Base-by-base conservation (phyloP, 2,888 invertebrate genomes). In the Dicyrtomina minuta region DNA sequence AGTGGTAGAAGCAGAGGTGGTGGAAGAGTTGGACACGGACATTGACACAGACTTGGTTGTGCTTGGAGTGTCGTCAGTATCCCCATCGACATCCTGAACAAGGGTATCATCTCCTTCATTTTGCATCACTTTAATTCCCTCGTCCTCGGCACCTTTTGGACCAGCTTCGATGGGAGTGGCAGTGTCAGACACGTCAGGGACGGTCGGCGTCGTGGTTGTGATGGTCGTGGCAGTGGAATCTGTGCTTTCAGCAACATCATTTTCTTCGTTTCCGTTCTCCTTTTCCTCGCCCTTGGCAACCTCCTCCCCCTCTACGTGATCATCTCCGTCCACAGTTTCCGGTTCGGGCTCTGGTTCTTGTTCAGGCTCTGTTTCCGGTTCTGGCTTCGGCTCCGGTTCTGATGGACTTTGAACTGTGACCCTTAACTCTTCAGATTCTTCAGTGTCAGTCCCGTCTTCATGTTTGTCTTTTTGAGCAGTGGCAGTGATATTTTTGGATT, bases 81-180 rank as follows among this genome's bases (percentile, higher is more conserved):
- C 20, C 12, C 13, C 15, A 41, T 39, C 17, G 62, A 49, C 26
- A 22, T 20, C 51, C 26, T 53, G 46, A 53, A n/a, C n/a, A n/a
- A n/a, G n/a, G n/a, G n/a, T n/a, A 27, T 53, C 68, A 56, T 68
- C 51, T 49, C 46, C 62, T 15, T 66, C 44, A 43, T 24, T 58
- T 17, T 46, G 20, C n/a, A n/a, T n/a, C n/a, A n/a, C n/a, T n/a
- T n/a, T n/a, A n/a, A n/a, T n/a, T n/a, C n/a, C n/a, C n/a, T n/a
- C n/a, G n/a, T n/a, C n/a, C n/a, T n/a, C n/a, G n/a, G n/a, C n/a
- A n/a, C n/a, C n/a, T n/a, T n/a, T n/a, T n/a, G n/a, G n/a, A n/a
- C n/a, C n/a, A n/a, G n/a, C n/a, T n/a, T n/a, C n/a, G n/a, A n/a
- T n/a, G n/a, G n/a, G n/a, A 33, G 26, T 20, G 17, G 3, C 33